Percentiles rank a stretch among this genome's conserved stretches.
Conservation (phyloP, 2,888 invertebrate genomes). For the Sarcophaga variegata region DNA sequence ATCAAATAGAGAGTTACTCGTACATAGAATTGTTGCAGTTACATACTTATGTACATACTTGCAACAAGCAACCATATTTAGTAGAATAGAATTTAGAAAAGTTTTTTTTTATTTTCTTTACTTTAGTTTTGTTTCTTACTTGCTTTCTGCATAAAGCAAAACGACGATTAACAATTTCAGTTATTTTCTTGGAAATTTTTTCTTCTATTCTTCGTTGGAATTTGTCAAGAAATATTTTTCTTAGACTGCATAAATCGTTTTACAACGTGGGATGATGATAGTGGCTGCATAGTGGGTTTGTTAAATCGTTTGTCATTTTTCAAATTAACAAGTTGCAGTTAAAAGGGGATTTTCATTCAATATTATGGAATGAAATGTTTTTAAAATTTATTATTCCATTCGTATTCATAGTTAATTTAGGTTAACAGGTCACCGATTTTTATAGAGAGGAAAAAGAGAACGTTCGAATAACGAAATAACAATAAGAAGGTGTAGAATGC, state of each 20-base stretch:
- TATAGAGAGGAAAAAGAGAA: no score
- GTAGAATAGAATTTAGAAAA: slow-evolving; percentile 8
- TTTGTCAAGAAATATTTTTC: slow-evolving; percentile 33
- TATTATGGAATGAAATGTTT: no score
- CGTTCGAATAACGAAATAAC: no score
- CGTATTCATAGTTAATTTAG: no score
- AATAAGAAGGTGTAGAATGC: no score
- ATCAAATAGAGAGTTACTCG: slow-evolving; percentile 16
- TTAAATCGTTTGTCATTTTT: not conserved
- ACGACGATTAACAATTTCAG: slow-evolving; percentile 43
- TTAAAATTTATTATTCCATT: no score
- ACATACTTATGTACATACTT: no score
- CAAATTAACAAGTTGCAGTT: not conserved
- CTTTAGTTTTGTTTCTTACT: slow-evolving; percentile 3
- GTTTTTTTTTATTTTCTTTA: slow-evolving; percentile 28
- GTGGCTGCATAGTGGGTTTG: not conserved
- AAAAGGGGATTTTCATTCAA: no score
- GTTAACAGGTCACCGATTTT: no score
- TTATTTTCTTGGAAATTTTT: slow-evolving; percentile 53
- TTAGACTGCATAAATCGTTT: not conserved
- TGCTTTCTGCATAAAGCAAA: not conserved
- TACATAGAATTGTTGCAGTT: not conserved
- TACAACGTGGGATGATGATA: not conserved
- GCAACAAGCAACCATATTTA: no score
- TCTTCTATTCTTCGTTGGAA: slow-evolving; percentile 16